These are phyloP conservation scores for Tetragonisca angustula DNA, from an alignment of 2,888 invertebrate genomes.

Conservation along the genomic window DNA sequence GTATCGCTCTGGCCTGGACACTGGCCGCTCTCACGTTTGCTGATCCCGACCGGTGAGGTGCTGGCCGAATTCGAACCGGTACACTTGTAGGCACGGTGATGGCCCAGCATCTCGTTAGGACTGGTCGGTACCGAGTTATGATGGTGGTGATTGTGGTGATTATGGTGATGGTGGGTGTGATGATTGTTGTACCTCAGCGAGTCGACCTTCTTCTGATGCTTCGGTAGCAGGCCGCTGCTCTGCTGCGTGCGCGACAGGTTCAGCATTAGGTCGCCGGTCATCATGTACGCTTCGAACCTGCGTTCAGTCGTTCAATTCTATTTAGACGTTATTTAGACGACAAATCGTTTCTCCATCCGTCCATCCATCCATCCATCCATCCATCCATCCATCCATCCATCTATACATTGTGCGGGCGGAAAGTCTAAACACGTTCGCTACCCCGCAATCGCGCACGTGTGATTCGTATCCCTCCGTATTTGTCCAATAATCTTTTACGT, in stretches of 20 bases:
- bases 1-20: constrained; percentile 66
- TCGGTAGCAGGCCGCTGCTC: constrained; percentile 87
- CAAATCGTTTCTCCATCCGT: no score
- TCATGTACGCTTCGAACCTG: constrained; percentile 97
- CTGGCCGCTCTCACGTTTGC: constrained; percentile 84
- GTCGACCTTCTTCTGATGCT: constrained; percentile 86
- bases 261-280: constrained; percentile 98
- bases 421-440: no score
- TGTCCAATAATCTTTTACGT: no score
- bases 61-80: constrained; percentile 85
- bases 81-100: constrained; percentile 84
- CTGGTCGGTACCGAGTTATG: constrained; percentile 90
- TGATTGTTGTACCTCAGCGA: constrained; percentile 86
- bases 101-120: constrained; percentile 88
- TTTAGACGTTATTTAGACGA: neutral
- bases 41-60: constrained; percentile 85
- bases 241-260: constrained; percentile 94
- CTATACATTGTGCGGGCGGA: no score
- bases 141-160: constrained; percentile 85
- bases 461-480: no score
- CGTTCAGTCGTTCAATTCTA: constrained; percentile 37
- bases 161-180: constrained; percentile 85
- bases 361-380: no score
- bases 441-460: no score
- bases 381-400: no score